Percentiles rank a stretch among this genome's conserved stretches.
Evolutionary conservation across 2,113 vertebrate genomes (phyloP).

Genomic region (Micronisus gabar): DNA sequence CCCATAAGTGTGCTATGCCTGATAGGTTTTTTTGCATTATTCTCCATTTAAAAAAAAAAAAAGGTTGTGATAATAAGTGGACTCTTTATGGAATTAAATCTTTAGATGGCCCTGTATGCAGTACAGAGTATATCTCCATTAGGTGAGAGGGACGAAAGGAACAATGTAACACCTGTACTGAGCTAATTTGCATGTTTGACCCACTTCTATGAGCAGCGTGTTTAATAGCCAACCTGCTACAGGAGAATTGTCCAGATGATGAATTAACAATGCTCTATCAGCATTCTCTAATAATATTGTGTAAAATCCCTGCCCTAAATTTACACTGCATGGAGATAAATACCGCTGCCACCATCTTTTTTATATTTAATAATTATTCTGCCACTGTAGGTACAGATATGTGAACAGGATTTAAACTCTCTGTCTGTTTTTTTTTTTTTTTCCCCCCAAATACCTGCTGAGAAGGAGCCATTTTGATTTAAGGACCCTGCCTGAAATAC

Average conservation of each 20-base stretch:
- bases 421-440: neutral
- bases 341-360: neutral
- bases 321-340: neutral
- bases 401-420: neutral
- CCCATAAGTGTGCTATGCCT: neutral
- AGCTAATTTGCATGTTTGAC: conserved; percentile 10
- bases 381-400: neutral
- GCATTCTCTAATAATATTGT: neutral
- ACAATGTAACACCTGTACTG: neutral
- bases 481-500: neutral
- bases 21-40: neutral
- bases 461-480: neutral
- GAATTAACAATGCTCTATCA: neutral
- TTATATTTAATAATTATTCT: neutral
- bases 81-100: neutral
- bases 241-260: neutral
- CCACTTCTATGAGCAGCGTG: neutral
- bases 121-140: neutral
- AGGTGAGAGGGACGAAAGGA: neutral
- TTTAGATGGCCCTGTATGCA: neutral
- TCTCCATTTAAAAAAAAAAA: neutral
- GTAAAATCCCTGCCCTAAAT: neutral
- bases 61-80: neutral
- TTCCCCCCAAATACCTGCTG: neutral
- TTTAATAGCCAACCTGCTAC: neutral